Base-by-base conservation (phyloP, 2,888 invertebrate species). In the Drosophila bunnanda region DNA sequence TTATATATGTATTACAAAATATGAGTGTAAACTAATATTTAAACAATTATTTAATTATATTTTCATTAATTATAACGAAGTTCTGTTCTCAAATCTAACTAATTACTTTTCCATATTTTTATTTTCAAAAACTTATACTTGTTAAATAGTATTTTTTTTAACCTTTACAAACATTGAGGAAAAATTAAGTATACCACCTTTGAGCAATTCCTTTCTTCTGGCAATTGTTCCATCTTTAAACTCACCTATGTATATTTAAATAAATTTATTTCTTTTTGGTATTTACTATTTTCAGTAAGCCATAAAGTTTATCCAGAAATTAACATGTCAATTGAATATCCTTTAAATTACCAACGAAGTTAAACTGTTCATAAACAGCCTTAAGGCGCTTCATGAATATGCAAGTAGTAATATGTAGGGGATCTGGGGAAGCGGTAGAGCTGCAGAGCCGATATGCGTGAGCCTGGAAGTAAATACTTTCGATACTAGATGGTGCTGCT, bases 371-470 rank as follows among this genome's bases (percentile, higher is more conserved):
- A 28, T 65, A 70, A 73, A 75, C 22, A 6, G 56, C 56, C 55
- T 30, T 34, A 38, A 8, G 72, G 79, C 84, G 65, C 58, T 75
- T 79, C 74, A 82, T 82, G 72, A 82, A 84, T 82, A 82, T 82
- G 84, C 80, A 82, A 61, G 67, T 76, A 17, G 39, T 10, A 1
- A 17, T 17, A 2, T 39, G 39, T 39, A 66, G 80, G 67, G 72
- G 75, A 81, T 80, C 62, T 52, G n/a, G 8, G 15, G 32, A 28
- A 13, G 15, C 46, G 3, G 7, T 15, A 39, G 34, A 32, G 30
- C 50, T 52, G 25, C 15, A 39, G 28, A 20, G 15, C 20, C 56
- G 22, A 25, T 28, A n/a, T 76, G 76, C 79, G 69, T 79, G 75
- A 10, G 70, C 56, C 71, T 39, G 65, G 62, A 48, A 65, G 67